Conservation (phyloP, 1,140 invertebrate genomes). For the Drusus annulatus region DNA sequence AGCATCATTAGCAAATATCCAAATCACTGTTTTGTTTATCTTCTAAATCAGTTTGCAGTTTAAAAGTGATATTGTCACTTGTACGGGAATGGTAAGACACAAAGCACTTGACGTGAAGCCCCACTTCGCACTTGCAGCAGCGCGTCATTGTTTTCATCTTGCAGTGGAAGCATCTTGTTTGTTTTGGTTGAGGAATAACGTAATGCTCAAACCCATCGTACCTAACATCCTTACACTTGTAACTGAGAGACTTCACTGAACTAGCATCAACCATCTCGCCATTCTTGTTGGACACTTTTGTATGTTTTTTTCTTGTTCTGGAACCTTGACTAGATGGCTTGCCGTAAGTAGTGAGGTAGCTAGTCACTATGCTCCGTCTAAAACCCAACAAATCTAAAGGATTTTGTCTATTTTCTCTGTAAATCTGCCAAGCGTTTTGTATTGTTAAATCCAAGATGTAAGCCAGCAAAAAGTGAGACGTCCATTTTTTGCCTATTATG, state of each 20-base stretch:
- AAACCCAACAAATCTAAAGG: constrained; percentile 53
- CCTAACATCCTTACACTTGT: constrained; percentile 47
- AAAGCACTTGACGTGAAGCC: constrained; percentile 57
- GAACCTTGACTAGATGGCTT: constrained; percentile 44
- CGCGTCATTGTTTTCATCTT: constrained; percentile 56
- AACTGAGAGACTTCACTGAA: constrained; percentile 22
- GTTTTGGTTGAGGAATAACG: constrained; percentile 55
- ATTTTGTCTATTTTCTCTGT: constrained; percentile 42
- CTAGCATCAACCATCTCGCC: not conserved
- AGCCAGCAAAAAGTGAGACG: constrained; percentile 49
- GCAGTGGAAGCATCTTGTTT: constrained; percentile 55
- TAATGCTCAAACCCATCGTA: constrained; percentile 59
- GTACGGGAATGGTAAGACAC: constrained; percentile 46
- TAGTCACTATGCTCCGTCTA: constrained; percentile 51
- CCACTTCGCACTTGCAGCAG: constrained; percentile 57
- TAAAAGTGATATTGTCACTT: not conserved
- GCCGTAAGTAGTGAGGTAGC: constrained; percentile 48
- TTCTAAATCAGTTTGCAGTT: not conserved
- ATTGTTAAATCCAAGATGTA: constrained; percentile 52
- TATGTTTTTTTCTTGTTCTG: constrained; percentile 5
- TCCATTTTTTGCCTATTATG: constrained; percentile 53
- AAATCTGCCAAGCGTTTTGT: constrained; percentile 55
- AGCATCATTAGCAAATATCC: not conserved
- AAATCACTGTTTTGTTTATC: constrained; percentile 5
- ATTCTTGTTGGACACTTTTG: constrained; percentile 20